phyloP scores from a whole-genome alignment of 2,797 vertebrate species.

The Chaunax sp. region DNA sequence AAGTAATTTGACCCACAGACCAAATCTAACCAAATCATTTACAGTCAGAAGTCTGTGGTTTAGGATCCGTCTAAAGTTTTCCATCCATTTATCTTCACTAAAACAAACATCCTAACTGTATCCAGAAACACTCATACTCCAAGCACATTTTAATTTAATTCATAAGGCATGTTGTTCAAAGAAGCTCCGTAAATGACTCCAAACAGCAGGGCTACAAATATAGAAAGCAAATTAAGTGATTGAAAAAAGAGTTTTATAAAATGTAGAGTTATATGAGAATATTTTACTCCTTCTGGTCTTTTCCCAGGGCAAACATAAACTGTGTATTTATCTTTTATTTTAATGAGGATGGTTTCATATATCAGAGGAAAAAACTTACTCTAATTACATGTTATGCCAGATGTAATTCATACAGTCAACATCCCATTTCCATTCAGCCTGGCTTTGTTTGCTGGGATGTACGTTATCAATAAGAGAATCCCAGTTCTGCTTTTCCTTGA shows the following conservation, averaged over 20 bases:
- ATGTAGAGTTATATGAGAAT: constrained; percentile 1
- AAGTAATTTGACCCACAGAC: too few relatives aligned
- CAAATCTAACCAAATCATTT: too few relatives aligned
- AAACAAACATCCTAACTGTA: constrained; percentile 5
- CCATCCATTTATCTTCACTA: too few relatives aligned
- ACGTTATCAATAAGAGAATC: background rate
- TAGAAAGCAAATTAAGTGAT: too few relatives aligned
- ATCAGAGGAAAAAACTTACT: constrained; percentile 16
- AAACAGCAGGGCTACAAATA: background rate
- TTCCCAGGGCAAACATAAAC: constrained; percentile 34
- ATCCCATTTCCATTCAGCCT: constrained; percentile 42
- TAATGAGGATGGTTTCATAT: constrained; percentile 27
- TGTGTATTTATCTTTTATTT: constrained; percentile 17
- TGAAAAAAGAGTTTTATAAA: too few relatives aligned
- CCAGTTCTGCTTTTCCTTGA: constrained; percentile 4
- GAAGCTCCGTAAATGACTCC: too few relatives aligned
- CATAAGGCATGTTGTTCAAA: too few relatives aligned
- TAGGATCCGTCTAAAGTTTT: too few relatives aligned
- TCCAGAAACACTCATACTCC: too few relatives aligned
- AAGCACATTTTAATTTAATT: constrained; percentile 8
- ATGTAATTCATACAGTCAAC: constrained; percentile 28
- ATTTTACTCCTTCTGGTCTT: constrained; percentile 20
- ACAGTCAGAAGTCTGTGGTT: too few relatives aligned
- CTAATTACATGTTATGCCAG: constrained; percentile 37
- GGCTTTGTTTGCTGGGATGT: constrained; percentile 15